Base-by-base conservation (phyloP, 2,113 vertebrate species). In the Tautogolabrus adspersus region DNA sequence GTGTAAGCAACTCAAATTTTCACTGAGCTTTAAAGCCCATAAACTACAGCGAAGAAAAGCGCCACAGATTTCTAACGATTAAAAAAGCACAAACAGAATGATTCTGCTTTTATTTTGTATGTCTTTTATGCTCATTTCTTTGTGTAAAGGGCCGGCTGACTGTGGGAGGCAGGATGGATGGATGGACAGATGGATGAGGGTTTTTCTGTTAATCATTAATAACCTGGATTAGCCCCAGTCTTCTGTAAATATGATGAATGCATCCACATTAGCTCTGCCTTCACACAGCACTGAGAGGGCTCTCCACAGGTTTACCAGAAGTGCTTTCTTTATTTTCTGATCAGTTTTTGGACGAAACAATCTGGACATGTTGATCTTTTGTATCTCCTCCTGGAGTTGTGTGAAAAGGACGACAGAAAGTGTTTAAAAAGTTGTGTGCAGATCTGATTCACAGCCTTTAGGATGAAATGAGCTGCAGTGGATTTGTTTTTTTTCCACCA, bases 171-270 rank as follows among this genome's bases (percentile, higher is more conserved):
- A 30, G 71, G 72, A 66, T 49, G 57, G 79, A 81, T 47, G 81
- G 88, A 90, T 72, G 77, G 89, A 89, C 90, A 90, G 90, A 90
- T 90, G 88, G 92, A 92, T 88, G 84, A 84, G 88, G 81, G 91
- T 83, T 83, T 85, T 51, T 81, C 52, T 90, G 96, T 96, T 96
- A 97, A 96, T 96, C 80, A 97, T 97, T 97, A 94, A 95, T 90
- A 63, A 66, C 72, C 77, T 86, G 85, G 88, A 93, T 91, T 91
- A 91, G 89, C 87, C 88, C 88, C 89, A 60, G 91, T 94, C 90
- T 92, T 95, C 93, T 94, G 94, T 93, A 94, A 95, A 95, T 94
- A 95, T 94, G 94, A 94, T 91, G 92, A 93, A 92, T 93, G 89
- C 90, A 85, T 82, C 89, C 83, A 81, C 73, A 88, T 84, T 82